phyloP scores from a whole-genome alignment of 2,113 vertebrate genomes.

The Reinhardtius hippoglossoides region DNA sequence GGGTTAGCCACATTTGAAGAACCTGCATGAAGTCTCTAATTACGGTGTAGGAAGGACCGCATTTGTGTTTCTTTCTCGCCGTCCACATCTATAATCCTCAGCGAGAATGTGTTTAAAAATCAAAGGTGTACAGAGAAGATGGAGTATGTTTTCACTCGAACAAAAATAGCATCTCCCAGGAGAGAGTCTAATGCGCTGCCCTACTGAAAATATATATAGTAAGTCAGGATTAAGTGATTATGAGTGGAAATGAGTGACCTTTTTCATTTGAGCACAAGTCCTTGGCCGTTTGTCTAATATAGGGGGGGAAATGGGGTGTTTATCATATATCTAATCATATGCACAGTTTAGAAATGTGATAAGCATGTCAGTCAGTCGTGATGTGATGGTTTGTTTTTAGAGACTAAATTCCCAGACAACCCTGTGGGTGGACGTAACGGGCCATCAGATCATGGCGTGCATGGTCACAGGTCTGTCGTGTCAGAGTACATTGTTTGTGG shows the following conservation, averaged over 20 bases:
- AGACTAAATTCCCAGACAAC: conserved; percentile 38
- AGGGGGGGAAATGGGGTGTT: neutral
- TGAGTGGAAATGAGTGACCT: conserved; percentile 21
- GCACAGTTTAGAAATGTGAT: conserved; percentile 55
- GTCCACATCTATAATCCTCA: neutral
- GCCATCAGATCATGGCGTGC: conserved; percentile 21
- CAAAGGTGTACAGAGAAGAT: neutral
- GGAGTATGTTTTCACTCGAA: conserved; percentile 9
- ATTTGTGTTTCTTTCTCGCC: neutral
- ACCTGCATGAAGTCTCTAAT: neutral
- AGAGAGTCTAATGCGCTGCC: neutral
- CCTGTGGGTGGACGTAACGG: conserved; percentile 33
- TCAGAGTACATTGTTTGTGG: conserved; percentile 64
- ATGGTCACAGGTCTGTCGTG: conserved; percentile 45
- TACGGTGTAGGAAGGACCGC: neutral
- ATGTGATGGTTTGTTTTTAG: conserved; percentile 65
- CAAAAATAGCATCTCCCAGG: conserved; percentile 5
- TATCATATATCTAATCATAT: conserved; percentile 38
- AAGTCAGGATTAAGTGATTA: conserved; percentile 4
- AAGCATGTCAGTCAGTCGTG: conserved; percentile 28
- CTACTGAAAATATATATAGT: conserved; percentile 8
- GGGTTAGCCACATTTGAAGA: neutral
- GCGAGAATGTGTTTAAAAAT: neutral
- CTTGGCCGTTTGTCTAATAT: conserved; percentile 10
- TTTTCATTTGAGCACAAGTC: conserved; percentile 20